Percentiles rank a stretch among this genome's conserved stretches.
phyloP scores from a whole-genome alignment of 2,113 vertebrate genomes.

The Lontra canadensis region DNA sequence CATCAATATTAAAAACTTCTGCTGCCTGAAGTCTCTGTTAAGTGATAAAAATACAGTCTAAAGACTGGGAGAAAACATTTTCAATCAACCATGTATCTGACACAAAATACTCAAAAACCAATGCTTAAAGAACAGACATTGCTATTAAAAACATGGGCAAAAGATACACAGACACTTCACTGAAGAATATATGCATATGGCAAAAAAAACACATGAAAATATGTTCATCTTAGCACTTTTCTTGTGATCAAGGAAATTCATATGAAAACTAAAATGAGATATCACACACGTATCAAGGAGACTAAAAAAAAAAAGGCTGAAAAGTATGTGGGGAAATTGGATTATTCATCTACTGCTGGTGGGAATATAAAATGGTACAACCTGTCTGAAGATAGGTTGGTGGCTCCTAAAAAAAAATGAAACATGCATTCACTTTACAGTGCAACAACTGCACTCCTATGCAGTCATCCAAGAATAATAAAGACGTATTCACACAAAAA shows the following conservation, averaged over 20 bases:
- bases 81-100: neutral
- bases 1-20: neutral
- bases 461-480: neutral
- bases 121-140: neutral
- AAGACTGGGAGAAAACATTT: neutral
- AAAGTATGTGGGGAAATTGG: neutral
- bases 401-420: neutral
- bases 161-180: neutral
- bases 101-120: neutral
- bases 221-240: neutral
- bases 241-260: neutral
- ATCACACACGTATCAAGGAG: neutral
- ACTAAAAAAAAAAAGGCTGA: neutral
- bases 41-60: neutral
- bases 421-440: neutral
- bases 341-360: neutral
- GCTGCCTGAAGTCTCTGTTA: neutral
- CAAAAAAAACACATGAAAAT: neutral
- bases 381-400: neutral
- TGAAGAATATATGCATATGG: neutral
- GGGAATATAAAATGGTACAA: neutral
- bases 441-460: neutral
- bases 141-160: neutral
- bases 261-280: neutral
- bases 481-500: neutral